phyloP scores from a whole-genome alignment of 2,888 invertebrate genomes.

The Mythimna albipuncta region DNA sequence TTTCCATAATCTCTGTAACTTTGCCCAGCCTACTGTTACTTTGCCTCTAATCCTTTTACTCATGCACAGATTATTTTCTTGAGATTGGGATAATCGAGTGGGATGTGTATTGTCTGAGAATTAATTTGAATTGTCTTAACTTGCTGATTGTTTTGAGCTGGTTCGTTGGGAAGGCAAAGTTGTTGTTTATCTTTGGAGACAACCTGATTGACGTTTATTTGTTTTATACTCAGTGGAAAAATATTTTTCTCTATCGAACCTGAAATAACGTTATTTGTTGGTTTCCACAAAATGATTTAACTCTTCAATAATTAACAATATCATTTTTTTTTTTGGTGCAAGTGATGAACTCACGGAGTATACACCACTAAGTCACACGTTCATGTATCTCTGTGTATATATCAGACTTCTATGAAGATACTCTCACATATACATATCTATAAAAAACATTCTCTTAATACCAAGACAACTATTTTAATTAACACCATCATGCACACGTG shows the following conservation, averaged over 20 bases:
- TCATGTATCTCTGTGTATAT: too few species aligned
- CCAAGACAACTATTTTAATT: too few species aligned
- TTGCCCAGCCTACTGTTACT: conserved; percentile 51
- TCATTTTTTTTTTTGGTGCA: too few species aligned
- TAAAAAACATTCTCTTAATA: too few species aligned
- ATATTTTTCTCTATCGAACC: background rate
- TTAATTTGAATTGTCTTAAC: conserved; percentile 32
- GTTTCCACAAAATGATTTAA: background rate
- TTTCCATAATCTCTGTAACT: conserved; percentile 69
- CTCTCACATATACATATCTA: too few species aligned
- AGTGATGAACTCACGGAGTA: too few species aligned
- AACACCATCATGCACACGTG: too few species aligned
- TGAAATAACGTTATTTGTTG: background rate
- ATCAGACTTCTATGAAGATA: too few species aligned
- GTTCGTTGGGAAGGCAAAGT: conserved; percentile 8
- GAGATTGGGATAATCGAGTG: conserved; percentile 32
- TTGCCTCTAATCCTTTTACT: conserved; percentile 56
- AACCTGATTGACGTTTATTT: conserved; percentile 29
- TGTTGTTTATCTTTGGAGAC: conserved; percentile 12
- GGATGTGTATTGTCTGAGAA: conserved; percentile 14
- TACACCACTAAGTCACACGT: too few species aligned
- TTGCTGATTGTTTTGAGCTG: conserved; percentile 22
- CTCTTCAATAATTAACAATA: too few species aligned
- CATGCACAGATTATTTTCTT: conserved; percentile 52
- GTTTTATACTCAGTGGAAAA: background rate